A percentile compares a stretch with the other conserved stretches of the same genome.
Conservation (phyloP, 2,888 invertebrate genomes). For the Callinectes sapidus region DNA sequence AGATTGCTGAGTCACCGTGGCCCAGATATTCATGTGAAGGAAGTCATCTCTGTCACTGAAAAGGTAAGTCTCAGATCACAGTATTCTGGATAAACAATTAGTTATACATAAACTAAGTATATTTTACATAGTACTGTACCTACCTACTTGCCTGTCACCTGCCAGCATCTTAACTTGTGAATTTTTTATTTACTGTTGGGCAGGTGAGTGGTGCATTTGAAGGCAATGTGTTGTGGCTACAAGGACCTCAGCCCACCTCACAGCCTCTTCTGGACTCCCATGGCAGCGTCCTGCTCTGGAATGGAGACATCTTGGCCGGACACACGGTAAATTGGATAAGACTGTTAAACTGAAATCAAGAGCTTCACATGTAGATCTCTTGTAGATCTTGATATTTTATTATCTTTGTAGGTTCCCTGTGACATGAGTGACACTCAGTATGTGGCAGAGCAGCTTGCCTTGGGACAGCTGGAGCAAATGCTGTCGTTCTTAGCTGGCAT, state of each 20-base stretch:
- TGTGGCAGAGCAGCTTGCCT: constrained; percentile 51
- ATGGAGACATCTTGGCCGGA: constrained; percentile 90
- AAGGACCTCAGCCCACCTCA: constrained; percentile 81
- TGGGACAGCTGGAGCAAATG: constrained; percentile 73
- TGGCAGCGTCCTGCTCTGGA: constrained; percentile 85
- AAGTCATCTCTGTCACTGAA: background rate
- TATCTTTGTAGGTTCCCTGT: constrained; percentile 47
- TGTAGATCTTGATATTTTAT: background rate
- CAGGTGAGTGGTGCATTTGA: constrained; percentile 51
- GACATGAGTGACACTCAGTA: constrained; percentile 61
- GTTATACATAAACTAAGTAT: too few species aligned
- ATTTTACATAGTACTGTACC: too few species aligned
- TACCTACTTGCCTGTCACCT: too few species aligned
- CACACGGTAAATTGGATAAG: constrained; percentile 73
- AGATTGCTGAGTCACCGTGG: constrained; percentile 7
- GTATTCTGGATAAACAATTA: too few species aligned
- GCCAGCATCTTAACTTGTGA: too few species aligned
- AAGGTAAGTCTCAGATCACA: background rate
- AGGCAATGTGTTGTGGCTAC: constrained; percentile 86
- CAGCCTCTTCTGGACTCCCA: constrained; percentile 83
- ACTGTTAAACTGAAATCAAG: background rate
- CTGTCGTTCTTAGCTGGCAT: constrained; percentile 79
- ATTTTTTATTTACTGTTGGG: background rate
- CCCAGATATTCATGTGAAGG: background rate
- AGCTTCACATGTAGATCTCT: background rate